Conservation (phyloP, 1,140 invertebrate species). For the Leptinotarsa undecemlineata region DNA sequence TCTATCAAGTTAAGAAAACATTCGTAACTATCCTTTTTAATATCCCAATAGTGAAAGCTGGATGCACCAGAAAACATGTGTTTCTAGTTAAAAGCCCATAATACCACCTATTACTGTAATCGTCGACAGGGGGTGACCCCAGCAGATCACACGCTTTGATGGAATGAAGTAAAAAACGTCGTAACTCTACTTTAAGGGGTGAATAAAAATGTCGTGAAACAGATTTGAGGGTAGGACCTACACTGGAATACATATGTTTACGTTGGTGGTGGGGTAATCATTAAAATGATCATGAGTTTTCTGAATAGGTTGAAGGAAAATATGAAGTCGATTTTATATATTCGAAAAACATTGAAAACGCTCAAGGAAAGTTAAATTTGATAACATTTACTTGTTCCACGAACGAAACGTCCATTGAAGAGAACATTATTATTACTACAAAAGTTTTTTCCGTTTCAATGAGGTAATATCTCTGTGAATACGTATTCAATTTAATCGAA, state of each 20-base stretch:
- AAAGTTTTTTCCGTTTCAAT: too few species aligned
- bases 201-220: slow-evolving; percentile 16
- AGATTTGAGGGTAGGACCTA: slow-evolving; percentile 5
- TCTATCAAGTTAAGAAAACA: too few species aligned
- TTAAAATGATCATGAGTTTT: not conserved
- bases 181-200: slow-evolving; percentile 17
- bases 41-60: not conserved
- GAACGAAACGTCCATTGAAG: too few species aligned
- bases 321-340: too few species aligned
- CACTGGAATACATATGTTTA: not conserved
- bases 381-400: too few species aligned
- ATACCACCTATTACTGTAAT: slow-evolving; percentile 11
- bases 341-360: too few species aligned
- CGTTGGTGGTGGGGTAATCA: slow-evolving; percentile 1
- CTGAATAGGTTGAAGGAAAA: too few species aligned
- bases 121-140: slow-evolving; percentile 10
- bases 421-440: too few species aligned
- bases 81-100: slow-evolving; percentile 29
- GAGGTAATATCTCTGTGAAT: too few species aligned
- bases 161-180: slow-evolving; percentile 11
- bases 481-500: too few species aligned
- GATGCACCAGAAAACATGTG: slow-evolving; percentile 20
- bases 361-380: too few species aligned
- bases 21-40: not conserved
- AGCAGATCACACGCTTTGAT: slow-evolving; percentile 17